Evolutionary conservation across 1,140 invertebrate genomes (phyloP).

Genomic region (Anadara kagoshimensis): DNA sequence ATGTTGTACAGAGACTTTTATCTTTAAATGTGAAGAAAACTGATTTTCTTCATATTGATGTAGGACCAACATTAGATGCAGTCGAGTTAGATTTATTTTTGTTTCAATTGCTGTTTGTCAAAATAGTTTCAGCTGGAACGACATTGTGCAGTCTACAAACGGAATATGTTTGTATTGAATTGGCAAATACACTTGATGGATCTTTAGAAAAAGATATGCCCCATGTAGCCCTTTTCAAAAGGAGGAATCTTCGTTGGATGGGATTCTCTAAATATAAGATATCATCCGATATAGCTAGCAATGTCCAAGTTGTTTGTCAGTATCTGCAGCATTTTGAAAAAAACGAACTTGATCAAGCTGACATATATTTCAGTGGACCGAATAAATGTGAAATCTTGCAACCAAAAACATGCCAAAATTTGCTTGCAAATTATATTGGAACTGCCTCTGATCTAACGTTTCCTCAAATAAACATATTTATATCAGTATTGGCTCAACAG

Average conservation of each 20-base stretch:
- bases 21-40: constrained; percentile 8
- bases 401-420: background rate
- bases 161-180: constrained; percentile 30
- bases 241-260: constrained; percentile 22
- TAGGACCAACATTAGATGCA: constrained; percentile 32
- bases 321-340: constrained; percentile 37
- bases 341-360: constrained; percentile 19
- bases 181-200: constrained; percentile 43
- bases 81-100: constrained; percentile 41
- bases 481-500: constrained; percentile 45
- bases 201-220: constrained; percentile 22
- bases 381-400: constrained; percentile 10
- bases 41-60: constrained; percentile 46
- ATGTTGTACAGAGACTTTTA: constrained; percentile 22
- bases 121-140: constrained; percentile 28
- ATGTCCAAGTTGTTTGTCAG: constrained; percentile 44
- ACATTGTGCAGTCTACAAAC: background rate
- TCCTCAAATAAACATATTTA: constrained; percentile 28
- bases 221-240: constrained; percentile 27
- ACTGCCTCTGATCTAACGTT: constrained; percentile 26
- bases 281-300: constrained; percentile 28
- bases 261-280: constrained; percentile 21
- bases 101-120: constrained; percentile 44
- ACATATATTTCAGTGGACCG: constrained; percentile 27
- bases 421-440: constrained; percentile 29